These are phyloP conservation scores for Hyaena hyaena DNA, from an alignment of 2,113 vertebrate genomes.

Conservation along the genomic window DNA sequence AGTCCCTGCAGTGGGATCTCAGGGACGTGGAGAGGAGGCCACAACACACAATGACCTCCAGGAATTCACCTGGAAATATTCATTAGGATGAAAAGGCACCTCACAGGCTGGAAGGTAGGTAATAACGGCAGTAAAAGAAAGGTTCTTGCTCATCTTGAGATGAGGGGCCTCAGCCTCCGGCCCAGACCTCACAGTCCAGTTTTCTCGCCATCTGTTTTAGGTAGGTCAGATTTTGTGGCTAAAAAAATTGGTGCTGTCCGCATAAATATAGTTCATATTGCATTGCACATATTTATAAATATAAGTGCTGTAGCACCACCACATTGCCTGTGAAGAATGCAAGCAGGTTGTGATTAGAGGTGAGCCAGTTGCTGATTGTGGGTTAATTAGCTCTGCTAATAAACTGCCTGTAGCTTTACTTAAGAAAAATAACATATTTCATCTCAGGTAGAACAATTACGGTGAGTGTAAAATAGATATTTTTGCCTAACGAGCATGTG, in stretches of 20 bases:
- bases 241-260: slow-evolving; percentile 46
- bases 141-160: neutral
- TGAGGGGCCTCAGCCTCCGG: neutral
- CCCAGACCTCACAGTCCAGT: neutral
- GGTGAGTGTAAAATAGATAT: slow-evolving; percentile 45
- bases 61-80: neutral
- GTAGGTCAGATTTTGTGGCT: slow-evolving; percentile 65
- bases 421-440: slow-evolving; percentile 82
- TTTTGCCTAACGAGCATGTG: slow-evolving; percentile 66
- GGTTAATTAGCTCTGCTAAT: slow-evolving; percentile 88
- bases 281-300: slow-evolving; percentile 81
- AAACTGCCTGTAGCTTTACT: slow-evolving; percentile 82
- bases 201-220: slow-evolving; percentile 28
- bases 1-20: neutral
- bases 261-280: slow-evolving; percentile 66
- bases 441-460: slow-evolving; percentile 69
- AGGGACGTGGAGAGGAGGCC: neutral
- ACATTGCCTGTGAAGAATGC: slow-evolving; percentile 74
- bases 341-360: slow-evolving; percentile 84
- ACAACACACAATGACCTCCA: neutral
- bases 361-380: slow-evolving; percentile 81
- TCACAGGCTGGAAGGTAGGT: neutral
- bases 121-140: neutral
- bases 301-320: slow-evolving; percentile 67
- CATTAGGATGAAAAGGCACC: neutral